Evolutionary conservation across 2,888 invertebrate species (phyloP), one percentile per base, ranked within the genome.

Genomic region (Campaea margaritaria): DNA sequence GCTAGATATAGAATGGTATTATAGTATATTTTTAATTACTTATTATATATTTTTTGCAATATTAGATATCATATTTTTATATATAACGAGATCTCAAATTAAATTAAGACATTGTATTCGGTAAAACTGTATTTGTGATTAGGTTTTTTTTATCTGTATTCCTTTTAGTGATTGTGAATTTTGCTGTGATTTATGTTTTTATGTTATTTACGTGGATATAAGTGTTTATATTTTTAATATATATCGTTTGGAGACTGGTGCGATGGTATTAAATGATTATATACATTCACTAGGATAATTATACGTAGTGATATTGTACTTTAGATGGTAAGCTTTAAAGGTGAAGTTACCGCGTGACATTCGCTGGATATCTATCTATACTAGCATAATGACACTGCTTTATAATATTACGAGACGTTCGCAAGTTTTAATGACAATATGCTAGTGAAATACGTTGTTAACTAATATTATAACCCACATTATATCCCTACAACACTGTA

Each of bases 21-120:
- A 79, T 82, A 75, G 79, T 84, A 83, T 79, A 76, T 81, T 81
- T 49, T 81, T 73, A 76, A 79, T 78, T 82, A 78, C 73, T 76
- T 82, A n/a, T n/a, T n/a, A 78, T 44, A 75, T 79, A 82, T 84
- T 77, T 83, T 87, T 88, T 85, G 87, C 87, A 86, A 85, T 84
- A 83, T 83, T 83, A 83, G 79, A 82, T 78, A 75, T 81, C 77
- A 80, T 81, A 79, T 80, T 81, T 88, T 88, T 89, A 85, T 89
- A 74, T 84, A 86, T n/a, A 39, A 81, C 65, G 71, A 76, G 86
- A 87, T 89, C 87, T 88, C 87, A 80, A 75, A 70, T 81, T 51
- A 47, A 78, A 75, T 71, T 81, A 81, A 79, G 80, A 73, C 70
- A 74, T 68, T 72, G 53, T 71, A 71, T 72, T 78, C 71, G 67